Conservation (phyloP, 2,797 vertebrate species). For the Nyctibius grandis region DNA sequence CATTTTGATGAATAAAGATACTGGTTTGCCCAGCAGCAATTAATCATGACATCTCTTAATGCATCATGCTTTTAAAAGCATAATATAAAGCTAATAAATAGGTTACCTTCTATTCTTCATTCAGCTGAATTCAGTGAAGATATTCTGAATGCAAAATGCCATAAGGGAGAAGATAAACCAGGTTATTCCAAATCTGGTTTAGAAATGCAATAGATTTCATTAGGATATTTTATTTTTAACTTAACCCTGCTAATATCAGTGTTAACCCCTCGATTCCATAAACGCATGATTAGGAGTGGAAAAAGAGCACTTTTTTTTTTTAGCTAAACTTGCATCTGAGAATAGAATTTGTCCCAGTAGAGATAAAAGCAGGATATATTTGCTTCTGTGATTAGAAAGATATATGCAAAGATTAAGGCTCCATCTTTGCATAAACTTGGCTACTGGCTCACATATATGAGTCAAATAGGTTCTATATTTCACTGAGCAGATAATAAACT, state of each 20-base stretch:
- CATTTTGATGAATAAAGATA: constrained; percentile 52
- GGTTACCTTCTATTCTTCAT: neutral
- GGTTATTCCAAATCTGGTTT: neutral
- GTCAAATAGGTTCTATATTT: neutral
- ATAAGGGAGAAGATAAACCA: neutral
- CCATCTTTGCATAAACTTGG: neutral
- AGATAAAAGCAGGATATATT: neutral
- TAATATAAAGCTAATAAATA: constrained; percentile 1
- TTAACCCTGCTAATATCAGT: neutral
- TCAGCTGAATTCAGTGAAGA: neutral
- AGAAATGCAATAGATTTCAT: neutral
- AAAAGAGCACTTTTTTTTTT: neutral
- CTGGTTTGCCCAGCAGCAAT: constrained; percentile 10
- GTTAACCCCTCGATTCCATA: neutral
- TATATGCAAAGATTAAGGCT: neutral
- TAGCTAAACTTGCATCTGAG: neutral
- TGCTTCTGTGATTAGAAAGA: neutral
- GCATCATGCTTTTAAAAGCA: neutral
- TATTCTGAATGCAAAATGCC: neutral
- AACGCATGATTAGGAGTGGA: neutral
- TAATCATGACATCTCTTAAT: constrained; percentile 39
- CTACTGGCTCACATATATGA: neutral
- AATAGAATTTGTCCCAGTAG: neutral
- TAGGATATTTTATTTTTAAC: neutral
- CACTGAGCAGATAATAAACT: neutral